Evolutionary conservation across 92 coral and sea anemone species (phyloP), one percentile per base, ranked within the genome.

Genomic region (Parazoanthus atlanticus): DNA sequence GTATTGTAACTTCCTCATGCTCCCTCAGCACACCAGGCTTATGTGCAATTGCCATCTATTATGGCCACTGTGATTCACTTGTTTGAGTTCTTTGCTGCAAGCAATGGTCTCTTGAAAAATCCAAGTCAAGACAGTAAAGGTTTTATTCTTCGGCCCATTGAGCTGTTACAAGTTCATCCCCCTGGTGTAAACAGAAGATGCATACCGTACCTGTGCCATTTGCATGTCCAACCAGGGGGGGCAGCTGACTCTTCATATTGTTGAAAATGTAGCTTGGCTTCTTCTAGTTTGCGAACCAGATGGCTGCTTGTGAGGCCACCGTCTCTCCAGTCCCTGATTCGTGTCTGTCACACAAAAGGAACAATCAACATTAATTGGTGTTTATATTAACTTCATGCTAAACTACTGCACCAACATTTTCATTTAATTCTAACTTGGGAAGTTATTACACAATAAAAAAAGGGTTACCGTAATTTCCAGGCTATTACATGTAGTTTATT

Each of bases 161-260:
- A 67, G 66, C 23, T 81, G 49, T 33, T 33, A 10, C 85, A 81
- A 64, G 85, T 81, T 84, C 78, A 84, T 88, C 92, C 91, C 93
- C 93, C 88, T 91, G 96, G 96, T 91, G 87, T 90, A 91, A 93
- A 93, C 89, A 91, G 92, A 82, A 91, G 93, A 84, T 78, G 91
- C 88, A 91, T 95, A 95, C 99, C 90, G 97, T 97, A 97, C 99
- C 99, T 97, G 99, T 97, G 97, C 99, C 99, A 97, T 88, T 97
- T 95, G 93, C 99, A 97, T 89, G 92, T 92, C 99, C 99, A 97
- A 85, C 97, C 99, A 92, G 96, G 92, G 91, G 99, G 99, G 88
- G 92, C 95, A 81, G 99, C 99, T 11, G 98, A 95, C 88, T 95
- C 96, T 83, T 97, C 99, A 74, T 97, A 93, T 78, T 90, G 89